Conservation (phyloP, 2,113 vertebrate genomes). For the Tychaedon coryphoeus region DNA sequence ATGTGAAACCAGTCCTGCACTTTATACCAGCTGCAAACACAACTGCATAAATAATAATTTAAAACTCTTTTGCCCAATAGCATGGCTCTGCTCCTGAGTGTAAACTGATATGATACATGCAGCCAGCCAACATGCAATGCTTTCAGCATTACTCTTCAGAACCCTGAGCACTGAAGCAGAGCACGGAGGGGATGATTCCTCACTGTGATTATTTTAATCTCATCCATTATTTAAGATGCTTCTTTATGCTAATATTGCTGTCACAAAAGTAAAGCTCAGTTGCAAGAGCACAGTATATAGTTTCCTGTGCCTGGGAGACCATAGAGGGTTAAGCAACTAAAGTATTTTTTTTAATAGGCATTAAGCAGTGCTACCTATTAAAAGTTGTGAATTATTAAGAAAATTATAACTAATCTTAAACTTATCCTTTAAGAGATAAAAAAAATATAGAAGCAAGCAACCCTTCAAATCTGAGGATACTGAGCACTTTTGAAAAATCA, state of each 20-base stretch:
- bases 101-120: conserved; percentile 29
- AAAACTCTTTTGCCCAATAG: conserved; percentile 24
- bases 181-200: neutral
- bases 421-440: neutral
- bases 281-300: neutral
- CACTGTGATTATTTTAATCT: neutral
- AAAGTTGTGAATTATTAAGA: neutral
- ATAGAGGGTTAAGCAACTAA: neutral
- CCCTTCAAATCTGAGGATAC: neutral
- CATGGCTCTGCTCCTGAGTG: conserved; percentile 2
- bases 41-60: conserved; percentile 57
- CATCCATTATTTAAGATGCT: neutral
- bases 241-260: neutral
- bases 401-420: neutral
- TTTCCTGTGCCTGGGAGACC: neutral
- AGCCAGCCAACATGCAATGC: neutral
- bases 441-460: neutral
- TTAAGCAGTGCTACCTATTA: neutral
- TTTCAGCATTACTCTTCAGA: neutral
- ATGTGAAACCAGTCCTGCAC: neutral
- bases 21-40: conserved; percentile 12
- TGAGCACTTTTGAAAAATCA: neutral
- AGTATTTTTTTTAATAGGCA: neutral
- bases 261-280: neutral
- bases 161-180: neutral